Percentiles rank a stretch among this genome's conserved stretches.
These are phyloP conservation scores for Umimayanthus chanpuru DNA, from an alignment of 92 coral and sea anemone genomes.

Conservation along the genomic window DNA sequence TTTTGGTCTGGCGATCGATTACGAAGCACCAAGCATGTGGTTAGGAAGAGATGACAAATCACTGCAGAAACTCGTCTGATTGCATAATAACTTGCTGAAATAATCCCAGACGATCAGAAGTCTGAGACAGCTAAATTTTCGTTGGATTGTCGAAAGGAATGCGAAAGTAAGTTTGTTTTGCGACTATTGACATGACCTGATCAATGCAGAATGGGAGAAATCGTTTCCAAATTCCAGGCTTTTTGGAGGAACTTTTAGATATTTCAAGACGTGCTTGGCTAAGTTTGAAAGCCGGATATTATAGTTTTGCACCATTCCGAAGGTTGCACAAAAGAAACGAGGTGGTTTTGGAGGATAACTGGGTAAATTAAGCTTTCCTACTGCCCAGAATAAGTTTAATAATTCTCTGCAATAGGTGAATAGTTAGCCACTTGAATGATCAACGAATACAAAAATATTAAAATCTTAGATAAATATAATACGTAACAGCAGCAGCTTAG, in stretches of 20 bases:
- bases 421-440: not conserved
- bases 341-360: not conserved
- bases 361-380: not conserved
- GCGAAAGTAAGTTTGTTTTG: conserved; percentile 1
- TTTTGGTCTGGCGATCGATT: conserved; percentile 37
- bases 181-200: not conserved
- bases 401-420: no score
- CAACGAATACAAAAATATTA: no score
- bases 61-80: not conserved
- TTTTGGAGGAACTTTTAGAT: not conserved
- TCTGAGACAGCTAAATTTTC: not conserved
- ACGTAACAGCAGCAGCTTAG: not conserved
- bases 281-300: not conserved
- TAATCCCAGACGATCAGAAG: conserved; percentile 13
- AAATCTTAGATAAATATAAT: not conserved
- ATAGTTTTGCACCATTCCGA: not conserved
- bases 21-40: conserved; percentile 32
- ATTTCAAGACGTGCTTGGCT: conserved; percentile 40
- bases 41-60: not conserved
- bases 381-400: not conserved
- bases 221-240: not conserved
- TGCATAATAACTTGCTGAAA: not conserved
- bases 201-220: conserved; percentile 30
- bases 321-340: not conserved
- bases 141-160: conserved; percentile 10